phyloP scores from a whole-genome alignment of 2,797 vertebrate species.

The Sebastes itinus region DNA sequence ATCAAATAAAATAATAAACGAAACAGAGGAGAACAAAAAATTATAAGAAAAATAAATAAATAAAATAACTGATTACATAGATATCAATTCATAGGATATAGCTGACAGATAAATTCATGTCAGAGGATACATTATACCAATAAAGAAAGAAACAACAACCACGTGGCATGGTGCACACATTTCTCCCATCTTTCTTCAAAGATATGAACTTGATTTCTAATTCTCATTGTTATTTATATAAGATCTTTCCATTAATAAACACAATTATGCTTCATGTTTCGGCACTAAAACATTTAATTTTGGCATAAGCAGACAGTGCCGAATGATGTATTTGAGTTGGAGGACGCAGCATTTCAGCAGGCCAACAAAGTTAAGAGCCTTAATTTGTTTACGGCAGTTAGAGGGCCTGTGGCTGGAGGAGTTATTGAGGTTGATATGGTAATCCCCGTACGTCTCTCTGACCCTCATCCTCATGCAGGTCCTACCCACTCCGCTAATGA shows the following conservation, averaged over 20 bases:
- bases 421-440: conserved; percentile 59
- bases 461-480: conserved; percentile 30
- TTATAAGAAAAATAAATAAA: too few species aligned
- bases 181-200: too few species aligned
- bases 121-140: too few species aligned
- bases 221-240: too few species aligned
- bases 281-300: neutral
- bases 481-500: neutral
- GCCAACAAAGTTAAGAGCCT: conserved; percentile 58
- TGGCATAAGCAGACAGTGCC: neutral
- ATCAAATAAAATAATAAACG: too few species aligned
- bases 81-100: too few species aligned
- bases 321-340: conserved; percentile 23
- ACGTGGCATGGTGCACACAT: too few species aligned
- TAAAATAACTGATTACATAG: too few species aligned
- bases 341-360: conserved; percentile 30
- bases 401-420: conserved; percentile 23
- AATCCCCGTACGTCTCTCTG: conserved; percentile 57
- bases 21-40: too few species aligned
- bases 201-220: too few species aligned
- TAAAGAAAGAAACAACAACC: too few species aligned
- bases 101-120: too few species aligned
- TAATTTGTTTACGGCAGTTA: conserved; percentile 56
- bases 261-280: neutral
- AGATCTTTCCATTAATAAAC: neutral